phyloP scores from a whole-genome alignment of 2,113 vertebrate genomes.

The Rhabdomys dilectus region DNA sequence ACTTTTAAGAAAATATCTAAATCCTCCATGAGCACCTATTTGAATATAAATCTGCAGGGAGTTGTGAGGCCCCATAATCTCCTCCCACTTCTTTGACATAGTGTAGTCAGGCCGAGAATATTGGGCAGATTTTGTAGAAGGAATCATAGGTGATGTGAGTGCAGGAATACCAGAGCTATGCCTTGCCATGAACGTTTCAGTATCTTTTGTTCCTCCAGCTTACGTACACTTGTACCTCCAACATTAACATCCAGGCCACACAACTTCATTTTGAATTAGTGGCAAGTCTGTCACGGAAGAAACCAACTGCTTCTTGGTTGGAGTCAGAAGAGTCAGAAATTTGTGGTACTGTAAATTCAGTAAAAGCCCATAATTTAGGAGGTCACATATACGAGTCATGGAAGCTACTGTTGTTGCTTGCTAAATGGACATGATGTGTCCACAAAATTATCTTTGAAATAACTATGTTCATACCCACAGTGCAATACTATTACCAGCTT shows the following conservation, averaged over 20 bases:
- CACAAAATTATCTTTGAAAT: neutral
- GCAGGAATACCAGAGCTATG: neutral
- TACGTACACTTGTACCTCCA: neutral
- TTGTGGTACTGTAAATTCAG: neutral
- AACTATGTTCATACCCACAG: neutral
- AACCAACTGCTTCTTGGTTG: neutral
- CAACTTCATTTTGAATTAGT: neutral
- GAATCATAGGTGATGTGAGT: neutral
- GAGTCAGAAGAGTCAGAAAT: accelerated
- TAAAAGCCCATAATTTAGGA: neutral
- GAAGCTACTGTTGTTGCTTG: neutral
- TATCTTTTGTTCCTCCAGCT: neutral
- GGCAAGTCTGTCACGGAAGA: neutral
- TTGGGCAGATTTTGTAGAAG: neutral
- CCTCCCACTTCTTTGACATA: neutral
- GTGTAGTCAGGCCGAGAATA: accelerated
- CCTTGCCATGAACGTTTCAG: neutral
- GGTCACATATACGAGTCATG: no score
- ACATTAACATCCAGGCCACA: neutral
- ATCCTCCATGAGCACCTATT: neutral
- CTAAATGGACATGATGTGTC: neutral
- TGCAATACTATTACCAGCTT: neutral
- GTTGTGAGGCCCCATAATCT: no score
- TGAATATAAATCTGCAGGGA: neutral
- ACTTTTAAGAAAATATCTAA: neutral